These are phyloP conservation scores for Campylomormyrus tamandua DNA, from an alignment of 2,113 vertebrate genomes.

Conservation along the genomic window DNA sequence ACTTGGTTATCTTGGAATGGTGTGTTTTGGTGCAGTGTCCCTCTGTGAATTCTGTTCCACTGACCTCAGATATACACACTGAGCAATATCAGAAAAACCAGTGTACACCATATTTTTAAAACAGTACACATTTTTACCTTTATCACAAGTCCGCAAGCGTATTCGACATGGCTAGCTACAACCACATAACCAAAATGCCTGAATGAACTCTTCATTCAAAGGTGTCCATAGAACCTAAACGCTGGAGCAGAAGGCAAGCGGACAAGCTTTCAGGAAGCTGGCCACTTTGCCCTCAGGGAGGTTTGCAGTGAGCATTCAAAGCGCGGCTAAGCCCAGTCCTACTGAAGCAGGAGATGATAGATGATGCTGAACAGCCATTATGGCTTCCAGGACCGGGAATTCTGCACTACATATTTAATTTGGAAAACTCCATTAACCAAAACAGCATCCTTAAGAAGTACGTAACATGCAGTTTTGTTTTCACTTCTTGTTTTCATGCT, in stretches of 20 bases:
- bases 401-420: neutral
- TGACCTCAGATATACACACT: neutral
- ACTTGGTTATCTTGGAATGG: neutral
- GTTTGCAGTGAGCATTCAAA: neutral
- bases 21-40: neutral
- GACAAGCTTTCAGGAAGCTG: neutral
- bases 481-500: neutral
- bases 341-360: neutral
- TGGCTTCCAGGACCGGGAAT: constrained; percentile 38
- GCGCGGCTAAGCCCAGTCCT: neutral
- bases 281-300: neutral
- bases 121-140: neutral
- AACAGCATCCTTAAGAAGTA: neutral
- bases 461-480: neutral
- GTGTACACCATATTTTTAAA: neutral
- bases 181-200: neutral
- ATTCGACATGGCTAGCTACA: neutral
- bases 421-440: neutral
- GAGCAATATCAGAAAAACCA: neutral
- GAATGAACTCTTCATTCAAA: neutral
- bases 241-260: neutral
- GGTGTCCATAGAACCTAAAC: neutral
- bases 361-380: constrained; percentile 46
- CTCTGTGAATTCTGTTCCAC: neutral
- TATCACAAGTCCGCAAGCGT: neutral